Evolutionary conservation across 1,140 invertebrate species (phyloP).

Genomic region (Campodea augens): DNA sequence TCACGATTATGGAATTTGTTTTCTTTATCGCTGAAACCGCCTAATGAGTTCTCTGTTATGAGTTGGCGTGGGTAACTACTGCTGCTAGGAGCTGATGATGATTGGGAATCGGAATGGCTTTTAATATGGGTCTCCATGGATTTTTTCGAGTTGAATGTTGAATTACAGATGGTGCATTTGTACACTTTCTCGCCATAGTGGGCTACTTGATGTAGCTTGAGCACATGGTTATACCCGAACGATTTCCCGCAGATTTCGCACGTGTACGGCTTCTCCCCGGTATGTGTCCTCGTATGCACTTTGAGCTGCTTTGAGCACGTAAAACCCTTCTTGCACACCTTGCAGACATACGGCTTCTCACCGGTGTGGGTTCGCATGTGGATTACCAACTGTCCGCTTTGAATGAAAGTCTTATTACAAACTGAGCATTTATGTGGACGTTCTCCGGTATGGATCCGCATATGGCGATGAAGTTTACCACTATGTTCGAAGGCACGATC

Average conservation of each 20-base stretch:
- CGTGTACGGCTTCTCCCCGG: slow-evolving; percentile 54
- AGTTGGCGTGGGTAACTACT: slow-evolving; percentile 15
- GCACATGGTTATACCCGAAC: slow-evolving; percentile 71
- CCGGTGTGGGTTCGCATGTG: slow-evolving; percentile 67
- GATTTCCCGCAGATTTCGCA: slow-evolving; percentile 62
- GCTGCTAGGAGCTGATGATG: slow-evolving; percentile 18
- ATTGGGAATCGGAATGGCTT: slow-evolving; percentile 47
- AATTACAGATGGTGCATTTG: slow-evolving; percentile 73
- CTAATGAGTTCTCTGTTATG: slow-evolving; percentile 17
- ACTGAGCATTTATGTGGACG: slow-evolving; percentile 61
- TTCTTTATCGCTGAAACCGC: slow-evolving; percentile 27
- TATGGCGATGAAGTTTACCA: slow-evolving; percentile 72
- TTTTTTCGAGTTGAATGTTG: slow-evolving; percentile 74
- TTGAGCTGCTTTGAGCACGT: slow-evolving; percentile 79
- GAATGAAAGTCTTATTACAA: slow-evolving; percentile 73
- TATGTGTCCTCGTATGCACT: slow-evolving; percentile 66
- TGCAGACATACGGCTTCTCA: slow-evolving; percentile 79
- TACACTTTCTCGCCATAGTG: slow-evolving; percentile 82
- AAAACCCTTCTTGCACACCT: slow-evolving; percentile 65
- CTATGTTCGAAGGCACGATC: slow-evolving; percentile 79
- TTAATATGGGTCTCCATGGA: slow-evolving; percentile 75
- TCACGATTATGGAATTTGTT: slow-evolving; percentile 16
- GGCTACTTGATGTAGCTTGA: slow-evolving; percentile 73
- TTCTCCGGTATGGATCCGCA: slow-evolving; percentile 69
- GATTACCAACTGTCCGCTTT: slow-evolving; percentile 49